Base-by-base conservation (phyloP, 2,888 invertebrate species). In the Acleris emargana region DNA sequence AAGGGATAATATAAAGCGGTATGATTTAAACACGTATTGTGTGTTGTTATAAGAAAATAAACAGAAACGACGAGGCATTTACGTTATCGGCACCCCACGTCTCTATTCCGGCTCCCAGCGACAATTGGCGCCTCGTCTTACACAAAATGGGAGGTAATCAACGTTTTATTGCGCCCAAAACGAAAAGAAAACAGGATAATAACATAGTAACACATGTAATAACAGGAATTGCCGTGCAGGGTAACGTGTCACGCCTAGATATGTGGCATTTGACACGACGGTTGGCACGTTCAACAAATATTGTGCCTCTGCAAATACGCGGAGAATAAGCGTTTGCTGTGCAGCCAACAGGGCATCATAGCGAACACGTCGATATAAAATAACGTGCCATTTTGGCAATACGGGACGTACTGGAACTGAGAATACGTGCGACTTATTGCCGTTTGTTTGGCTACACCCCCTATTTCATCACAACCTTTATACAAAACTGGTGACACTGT, bases 201-300 rank as follows among this genome's bases (percentile, higher is more conserved):
- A 88, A 81, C 80, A 77, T 71, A 73, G 76, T 74, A 82, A 88
- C 84, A 87, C 84, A 83, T 81, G 88, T 89, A 88, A 90, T 89
- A 89, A 85, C 86, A 80, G 80, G 82, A 83, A 86, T 84, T 83
- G 84, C 79, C 80, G 78, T 80, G 76, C 71, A 77, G 75, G 73
- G 78, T 80, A 82, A 86, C 90, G 90, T 91, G 91, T 86, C 83
- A 79, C 84, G 89, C 86, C 82, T 91, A 82, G 86, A 88, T 89
- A 89, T 89, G 87, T 84, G 79, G 79, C 83, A 83, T 86, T 89
- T 89, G 87, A 83, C 86, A 84, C 82, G 79, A 80, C 82, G 76
- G 81, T 85, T 82, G 90, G 85, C 91, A 92, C 92, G 91, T 91
- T 91, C 91, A 71, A 82, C 91, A 92, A 91, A 92, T 92, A 92